phyloP scores from a whole-genome alignment of 2,888 invertebrate species.

The Rhodophaea formosa region DNA sequence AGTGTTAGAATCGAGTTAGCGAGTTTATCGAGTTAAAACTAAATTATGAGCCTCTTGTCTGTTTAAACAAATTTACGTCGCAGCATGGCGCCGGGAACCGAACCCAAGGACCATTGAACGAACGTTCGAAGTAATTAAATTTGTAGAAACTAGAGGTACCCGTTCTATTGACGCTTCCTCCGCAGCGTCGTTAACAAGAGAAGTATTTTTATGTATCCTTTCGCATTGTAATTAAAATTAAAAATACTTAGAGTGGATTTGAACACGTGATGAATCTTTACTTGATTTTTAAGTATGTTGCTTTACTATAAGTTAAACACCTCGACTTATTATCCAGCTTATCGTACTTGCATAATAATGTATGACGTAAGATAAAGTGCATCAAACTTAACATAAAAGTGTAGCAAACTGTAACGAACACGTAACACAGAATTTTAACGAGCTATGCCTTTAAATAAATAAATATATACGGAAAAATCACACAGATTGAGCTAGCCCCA shows the following conservation, averaged over 20 bases:
- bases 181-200: background rate
- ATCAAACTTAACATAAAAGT: too few species aligned
- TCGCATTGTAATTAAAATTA: background rate
- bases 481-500: too few species aligned
- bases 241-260: background rate
- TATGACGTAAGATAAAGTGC: too few species aligned
- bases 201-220: constrained; percentile 10
- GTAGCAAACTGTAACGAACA: too few species aligned
- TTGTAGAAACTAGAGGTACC: constrained; percentile 23
- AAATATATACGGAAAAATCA: too few species aligned
- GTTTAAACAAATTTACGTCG: constrained; percentile 46
- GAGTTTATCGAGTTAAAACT: constrained; percentile 66
- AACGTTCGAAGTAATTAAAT: constrained; percentile 38
- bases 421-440: too few species aligned
- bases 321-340: too few species aligned
- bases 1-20: constrained; percentile 40
- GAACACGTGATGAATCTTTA: too few species aligned
- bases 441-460: too few species aligned
- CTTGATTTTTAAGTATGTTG: too few species aligned
- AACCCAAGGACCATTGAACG: constrained; percentile 32
- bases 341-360: too few species aligned
- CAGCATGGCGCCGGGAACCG: constrained; percentile 30
- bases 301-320: too few species aligned
- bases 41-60: constrained; percentile 70
- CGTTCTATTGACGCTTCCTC: background rate